Evolutionary conservation across 2,113 vertebrate species (phyloP), one percentile per base, ranked within the genome.

Genomic region (Thymallus thymallus): DNA sequence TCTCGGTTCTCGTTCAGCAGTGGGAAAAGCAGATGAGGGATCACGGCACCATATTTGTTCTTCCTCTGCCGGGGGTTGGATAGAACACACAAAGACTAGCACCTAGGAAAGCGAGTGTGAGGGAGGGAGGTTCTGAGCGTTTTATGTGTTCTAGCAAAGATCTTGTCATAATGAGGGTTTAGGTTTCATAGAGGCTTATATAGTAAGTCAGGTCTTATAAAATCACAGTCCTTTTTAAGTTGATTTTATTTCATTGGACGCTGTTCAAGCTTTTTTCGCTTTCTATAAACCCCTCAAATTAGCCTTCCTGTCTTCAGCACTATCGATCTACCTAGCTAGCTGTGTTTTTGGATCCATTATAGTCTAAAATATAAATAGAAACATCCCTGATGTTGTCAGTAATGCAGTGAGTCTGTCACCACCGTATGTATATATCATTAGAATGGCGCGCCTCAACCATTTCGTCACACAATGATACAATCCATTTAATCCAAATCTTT

Each of bases 401-500:
- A 80, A 84, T 75, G 80, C 75, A 35, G 72, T 75, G 63, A 74
- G 61, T 88, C 82, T 90, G 87, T 89, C 87, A 86, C 76, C 74
- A 81, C 51, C 69, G 22, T 75, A 65, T 74, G 69, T 70, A 67
- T 80, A 88, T 89, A 90, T 92, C 90, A 92, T 86, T 73, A 89
- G 86, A 91, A 92, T 83, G 84, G 84, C 78, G 68, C 63, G 66
- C 81, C 80, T 84, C 86, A 29, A 80, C 89, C 91, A 87, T 91
- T 32, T 92, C 85, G 89, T 91, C 90, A 91, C 90, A 89, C 90
- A 85, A 82, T 89, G 90, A 91, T 92, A 88, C 91, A 93, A 93
- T 90, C 91, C 91, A 92, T 92, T 92, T 91, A 89, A 92, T 92
- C 87, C 82, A 82, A 84, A 88, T 88, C 88, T 92, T 91, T 90